A percentile compares a stretch with the other conserved stretches of the same genome.
Evolutionary conservation across 2,888 invertebrate genomes (phyloP).

Genomic region (Caprella mutica): DNA sequence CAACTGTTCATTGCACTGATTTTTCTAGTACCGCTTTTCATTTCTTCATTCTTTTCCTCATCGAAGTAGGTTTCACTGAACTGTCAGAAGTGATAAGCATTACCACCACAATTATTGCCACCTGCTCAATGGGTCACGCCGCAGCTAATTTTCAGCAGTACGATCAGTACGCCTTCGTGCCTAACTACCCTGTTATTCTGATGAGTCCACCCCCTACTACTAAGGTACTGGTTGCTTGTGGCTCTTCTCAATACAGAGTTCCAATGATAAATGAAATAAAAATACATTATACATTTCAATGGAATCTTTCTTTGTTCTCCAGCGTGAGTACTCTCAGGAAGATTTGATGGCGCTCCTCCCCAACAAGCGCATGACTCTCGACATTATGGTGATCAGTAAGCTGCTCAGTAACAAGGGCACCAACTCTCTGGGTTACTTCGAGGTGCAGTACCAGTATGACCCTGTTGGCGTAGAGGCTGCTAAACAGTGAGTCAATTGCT

Average conservation of each 20-base stretch:
- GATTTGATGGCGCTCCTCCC: slow-evolving; percentile 40
- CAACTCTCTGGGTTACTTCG: slow-evolving; percentile 42
- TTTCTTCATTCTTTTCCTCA: too few species aligned
- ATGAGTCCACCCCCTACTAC: slow-evolving; percentile 36
- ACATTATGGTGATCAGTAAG: slow-evolving; percentile 43
- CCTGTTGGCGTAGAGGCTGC: slow-evolving; percentile 38
- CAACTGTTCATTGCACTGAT: too few species aligned
- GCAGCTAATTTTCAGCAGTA: slow-evolving; percentile 39
- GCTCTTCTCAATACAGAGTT: too few species aligned
- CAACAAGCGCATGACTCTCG: slow-evolving; percentile 40
- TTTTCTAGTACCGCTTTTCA: too few species aligned
- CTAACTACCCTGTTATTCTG: slow-evolving; percentile 38
- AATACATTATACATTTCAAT: too few species aligned
- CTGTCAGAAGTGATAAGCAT: slow-evolving; percentile 35
- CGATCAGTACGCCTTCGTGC: slow-evolving; percentile 38
- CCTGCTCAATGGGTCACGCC: slow-evolving; percentile 38
- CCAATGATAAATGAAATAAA: too few species aligned
- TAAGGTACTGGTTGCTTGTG: too few species aligned
- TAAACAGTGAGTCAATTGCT: slow-evolving; percentile 38
- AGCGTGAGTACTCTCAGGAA: slow-evolving; percentile 38
- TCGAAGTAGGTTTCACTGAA: slow-evolving; percentile 6
- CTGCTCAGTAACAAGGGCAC: slow-evolving; percentile 41
- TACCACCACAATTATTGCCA: slow-evolving; percentile 36
- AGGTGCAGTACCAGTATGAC: slow-evolving; percentile 42
- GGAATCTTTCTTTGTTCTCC: slow-evolving; percentile 12